Percentiles rank a stretch among this genome's conserved stretches.
Evolutionary conservation across 2,113 vertebrate species (phyloP).

Genomic region (Lepisosteus osseus): DNA sequence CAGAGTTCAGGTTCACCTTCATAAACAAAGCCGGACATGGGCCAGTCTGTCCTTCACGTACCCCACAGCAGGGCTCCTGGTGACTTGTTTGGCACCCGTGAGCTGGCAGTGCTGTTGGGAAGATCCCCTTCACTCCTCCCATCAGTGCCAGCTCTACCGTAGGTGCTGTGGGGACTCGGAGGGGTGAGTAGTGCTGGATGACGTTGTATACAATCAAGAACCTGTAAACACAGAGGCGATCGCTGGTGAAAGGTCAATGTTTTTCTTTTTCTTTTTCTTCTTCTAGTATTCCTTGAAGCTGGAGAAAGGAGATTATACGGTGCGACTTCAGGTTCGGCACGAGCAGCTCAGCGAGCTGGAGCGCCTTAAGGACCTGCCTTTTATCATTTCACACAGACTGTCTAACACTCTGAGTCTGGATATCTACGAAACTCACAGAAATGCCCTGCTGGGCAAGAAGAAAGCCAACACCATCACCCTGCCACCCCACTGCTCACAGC

Average conservation of each 20-base stretch:
- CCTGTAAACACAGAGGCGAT: no score
- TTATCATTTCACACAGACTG: slow-evolving; percentile 90
- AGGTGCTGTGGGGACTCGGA: no score
- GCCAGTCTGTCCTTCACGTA: no score
- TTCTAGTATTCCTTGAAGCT: slow-evolving; percentile 92
- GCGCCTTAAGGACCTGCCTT: slow-evolving; percentile 92
- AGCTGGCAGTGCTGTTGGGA: no score
- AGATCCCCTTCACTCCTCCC: no score
- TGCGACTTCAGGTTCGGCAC: slow-evolving; percentile 92
- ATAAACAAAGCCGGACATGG: no score
- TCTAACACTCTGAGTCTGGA: slow-evolving; percentile 87
- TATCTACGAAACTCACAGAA: slow-evolving; percentile 87
- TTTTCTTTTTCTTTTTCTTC: slow-evolving; percentile 25
- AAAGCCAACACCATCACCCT: slow-evolving; percentile 87
- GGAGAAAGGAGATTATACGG: slow-evolving; percentile 95
- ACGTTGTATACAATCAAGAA: no score
- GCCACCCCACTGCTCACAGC: slow-evolving; percentile 79
- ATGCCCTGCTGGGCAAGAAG: slow-evolving; percentile 91
- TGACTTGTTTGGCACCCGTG: no score
- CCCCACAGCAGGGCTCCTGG: no score
- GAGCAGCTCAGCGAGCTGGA: slow-evolving; percentile 92
- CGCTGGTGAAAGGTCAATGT: neutral
- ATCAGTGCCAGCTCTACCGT: no score
- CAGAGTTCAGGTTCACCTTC: no score
- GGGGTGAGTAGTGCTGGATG: no score